Evolutionary conservation across 2,113 vertebrate species (phyloP).

Genomic region (Acanthisitta chloris): DNA sequence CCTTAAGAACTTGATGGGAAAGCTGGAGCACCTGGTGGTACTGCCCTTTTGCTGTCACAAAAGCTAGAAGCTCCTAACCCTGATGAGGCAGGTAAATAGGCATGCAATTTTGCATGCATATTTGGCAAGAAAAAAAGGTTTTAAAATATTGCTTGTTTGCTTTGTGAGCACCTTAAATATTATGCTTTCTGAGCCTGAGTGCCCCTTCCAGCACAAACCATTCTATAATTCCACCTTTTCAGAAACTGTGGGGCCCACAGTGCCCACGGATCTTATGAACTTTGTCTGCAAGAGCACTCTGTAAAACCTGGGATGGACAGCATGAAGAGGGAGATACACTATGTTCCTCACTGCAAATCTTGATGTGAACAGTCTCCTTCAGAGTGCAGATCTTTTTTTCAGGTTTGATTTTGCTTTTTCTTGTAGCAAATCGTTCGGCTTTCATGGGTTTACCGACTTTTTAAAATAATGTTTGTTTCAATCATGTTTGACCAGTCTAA

Average conservation of each 20-base stretch:
- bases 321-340: background rate
- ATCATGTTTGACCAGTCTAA: background rate
- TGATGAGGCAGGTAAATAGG: background rate
- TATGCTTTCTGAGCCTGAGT: background rate
- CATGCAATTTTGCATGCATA: background rate
- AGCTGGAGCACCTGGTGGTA: slow-evolving; percentile 50
- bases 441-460: background rate
- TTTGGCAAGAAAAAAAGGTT: background rate
- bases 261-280: background rate
- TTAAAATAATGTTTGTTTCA: background rate
- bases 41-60: slow-evolving; percentile 49
- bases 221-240: background rate
- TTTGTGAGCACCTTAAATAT: background rate
- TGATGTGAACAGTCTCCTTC: background rate
- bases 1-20: slow-evolving; percentile 7
- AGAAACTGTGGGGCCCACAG: background rate
- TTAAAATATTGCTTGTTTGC: background rate
- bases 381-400: too few species aligned
- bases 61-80: background rate
- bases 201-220: background rate
- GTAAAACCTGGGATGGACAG: background rate
- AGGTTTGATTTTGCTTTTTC: background rate
- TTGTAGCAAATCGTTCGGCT: background rate
- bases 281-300: background rate
- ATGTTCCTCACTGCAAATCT: background rate